phyloP scores from a whole-genome alignment of 2,888 invertebrate species.

The Torymus aiolomorphi region DNA sequence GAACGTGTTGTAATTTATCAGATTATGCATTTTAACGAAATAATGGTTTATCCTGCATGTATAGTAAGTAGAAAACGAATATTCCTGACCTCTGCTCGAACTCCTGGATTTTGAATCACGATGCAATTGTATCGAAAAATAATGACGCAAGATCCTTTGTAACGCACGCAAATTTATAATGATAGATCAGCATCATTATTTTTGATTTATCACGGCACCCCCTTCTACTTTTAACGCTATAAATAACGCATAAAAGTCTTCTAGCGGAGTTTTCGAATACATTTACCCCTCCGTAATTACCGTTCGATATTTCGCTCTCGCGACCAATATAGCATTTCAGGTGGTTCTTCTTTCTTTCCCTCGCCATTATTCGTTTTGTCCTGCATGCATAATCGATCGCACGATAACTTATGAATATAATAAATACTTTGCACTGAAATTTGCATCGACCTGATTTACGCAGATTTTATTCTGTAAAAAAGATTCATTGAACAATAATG shows the following conservation, averaged over 20 bases:
- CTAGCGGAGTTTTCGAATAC: conserved; percentile 20
- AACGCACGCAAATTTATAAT: no score
- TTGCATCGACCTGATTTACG: no score
- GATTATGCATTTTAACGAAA: no score
- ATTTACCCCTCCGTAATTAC: conserved; percentile 18
- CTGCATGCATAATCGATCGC: conserved; percentile 37
- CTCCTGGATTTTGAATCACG: no score
- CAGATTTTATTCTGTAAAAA: not conserved
- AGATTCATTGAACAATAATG: not conserved
- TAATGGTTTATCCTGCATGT: no score
- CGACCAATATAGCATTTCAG: not conserved
- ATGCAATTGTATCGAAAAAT: no score
- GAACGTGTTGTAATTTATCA: no score
- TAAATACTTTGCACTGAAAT: conserved; percentile 12
- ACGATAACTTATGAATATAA: conserved; percentile 36
- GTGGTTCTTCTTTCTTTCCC: not conserved
- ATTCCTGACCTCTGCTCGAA: no score
- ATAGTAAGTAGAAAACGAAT: no score
- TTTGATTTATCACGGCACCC: conserved; percentile 8
- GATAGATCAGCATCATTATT: not conserved
- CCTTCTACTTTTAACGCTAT: not conserved
- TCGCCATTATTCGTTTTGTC: conserved; percentile 27
- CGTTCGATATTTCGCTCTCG: conserved; percentile 7
- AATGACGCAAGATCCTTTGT: no score
- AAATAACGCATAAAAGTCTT: conserved; percentile 16